These are phyloP conservation scores for Brachypalpus laphriformis DNA, from an alignment of 2,888 invertebrate species.

Conservation along the genomic window DNA sequence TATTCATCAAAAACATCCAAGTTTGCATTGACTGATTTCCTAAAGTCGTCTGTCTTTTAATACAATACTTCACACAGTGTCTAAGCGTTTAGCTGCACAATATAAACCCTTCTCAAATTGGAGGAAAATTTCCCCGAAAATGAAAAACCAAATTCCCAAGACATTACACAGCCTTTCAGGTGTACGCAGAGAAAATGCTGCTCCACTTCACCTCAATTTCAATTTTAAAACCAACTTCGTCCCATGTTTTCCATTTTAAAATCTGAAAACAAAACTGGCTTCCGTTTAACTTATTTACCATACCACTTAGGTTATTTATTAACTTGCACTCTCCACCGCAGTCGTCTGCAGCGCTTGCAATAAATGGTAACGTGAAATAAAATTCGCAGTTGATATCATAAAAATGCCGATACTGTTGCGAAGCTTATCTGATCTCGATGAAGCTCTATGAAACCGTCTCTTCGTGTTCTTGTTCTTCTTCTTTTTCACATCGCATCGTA, in stretches of 20 bases:
- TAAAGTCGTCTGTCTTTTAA: too few relatives aligned
- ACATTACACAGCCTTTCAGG: too few relatives aligned
- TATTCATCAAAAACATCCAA: too few relatives aligned
- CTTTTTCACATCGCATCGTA: background rate
- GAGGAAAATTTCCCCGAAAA: too few relatives aligned
- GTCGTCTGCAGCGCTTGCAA: background rate
- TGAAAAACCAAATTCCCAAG: too few relatives aligned
- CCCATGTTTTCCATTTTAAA: background rate
- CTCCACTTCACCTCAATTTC: too few relatives aligned
- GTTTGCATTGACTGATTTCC: too few relatives aligned
- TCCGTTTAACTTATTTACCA: background rate
- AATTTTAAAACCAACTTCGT: too few relatives aligned
- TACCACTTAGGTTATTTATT: background rate
- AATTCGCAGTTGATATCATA: slow-evolving; percentile 25
- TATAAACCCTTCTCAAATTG: too few relatives aligned
- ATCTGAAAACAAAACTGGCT: background rate
- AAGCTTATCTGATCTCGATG: slow-evolving; percentile 57
- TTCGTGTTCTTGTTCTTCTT: background rate
- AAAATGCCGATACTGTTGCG: slow-evolving; percentile 27
- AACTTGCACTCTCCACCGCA: background rate
- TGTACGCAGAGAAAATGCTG: too few relatives aligned
- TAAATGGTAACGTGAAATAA: slow-evolving; percentile 44
- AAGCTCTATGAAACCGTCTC: slow-evolving; percentile 4
- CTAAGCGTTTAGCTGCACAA: too few relatives aligned
- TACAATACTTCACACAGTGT: too few relatives aligned